Evolutionary conservation across 2,113 vertebrate species (phyloP).

Genomic region (Geococcyx californianus): DNA sequence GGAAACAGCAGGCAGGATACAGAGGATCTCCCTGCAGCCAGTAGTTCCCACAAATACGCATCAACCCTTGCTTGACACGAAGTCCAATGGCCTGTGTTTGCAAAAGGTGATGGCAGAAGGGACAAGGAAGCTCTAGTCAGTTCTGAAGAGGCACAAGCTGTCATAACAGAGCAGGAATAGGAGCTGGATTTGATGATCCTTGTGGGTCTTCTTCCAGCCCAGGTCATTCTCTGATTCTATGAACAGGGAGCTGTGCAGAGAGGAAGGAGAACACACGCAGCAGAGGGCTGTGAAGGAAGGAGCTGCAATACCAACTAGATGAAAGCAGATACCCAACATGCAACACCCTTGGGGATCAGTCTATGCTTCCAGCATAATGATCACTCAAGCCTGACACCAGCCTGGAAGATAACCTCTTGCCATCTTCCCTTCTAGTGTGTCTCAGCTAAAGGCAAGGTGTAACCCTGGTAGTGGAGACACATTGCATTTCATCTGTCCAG

Average conservation of each 20-base stretch:
- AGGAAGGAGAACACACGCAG: fast-evolving
- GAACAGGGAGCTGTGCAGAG: background rate
- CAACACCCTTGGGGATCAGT: background rate
- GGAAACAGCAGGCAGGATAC: background rate
- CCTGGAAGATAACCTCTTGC: background rate
- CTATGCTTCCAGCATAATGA: background rate
- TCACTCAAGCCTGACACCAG: background rate
- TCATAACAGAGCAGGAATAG: background rate
- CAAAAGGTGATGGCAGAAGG: background rate
- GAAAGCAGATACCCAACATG: background rate
- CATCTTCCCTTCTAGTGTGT: background rate
- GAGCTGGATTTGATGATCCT: too few relatives aligned
- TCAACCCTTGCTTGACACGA: background rate
- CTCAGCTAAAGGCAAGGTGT: background rate
- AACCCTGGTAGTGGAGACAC: background rate
- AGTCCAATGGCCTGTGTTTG: background rate
- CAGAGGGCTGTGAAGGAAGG: background rate
- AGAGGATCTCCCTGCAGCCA: background rate
- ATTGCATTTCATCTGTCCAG: background rate
- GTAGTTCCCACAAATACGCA: background rate
- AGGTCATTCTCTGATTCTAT: too few relatives aligned
- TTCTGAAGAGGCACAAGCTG: background rate
- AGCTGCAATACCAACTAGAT: fast-evolving
- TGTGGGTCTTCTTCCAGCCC: too few relatives aligned
- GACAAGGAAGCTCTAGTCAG: background rate